These are phyloP conservation scores for Diacarnus erythraeanus DNA, from an alignment of 37 sponge, comb jelly and placozoan species.

Conservation along the genomic window DNA sequence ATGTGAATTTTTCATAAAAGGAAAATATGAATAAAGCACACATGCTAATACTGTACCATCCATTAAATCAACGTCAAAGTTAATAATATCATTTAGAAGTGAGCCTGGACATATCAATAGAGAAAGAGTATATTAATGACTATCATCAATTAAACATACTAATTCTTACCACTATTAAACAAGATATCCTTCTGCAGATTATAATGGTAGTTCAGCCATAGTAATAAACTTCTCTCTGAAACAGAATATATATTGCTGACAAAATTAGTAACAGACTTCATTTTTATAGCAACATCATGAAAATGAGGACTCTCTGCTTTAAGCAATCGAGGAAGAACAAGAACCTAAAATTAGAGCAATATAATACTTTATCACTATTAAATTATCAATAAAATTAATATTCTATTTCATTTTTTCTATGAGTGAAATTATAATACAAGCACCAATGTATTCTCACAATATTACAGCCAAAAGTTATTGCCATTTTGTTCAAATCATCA, in stretches of 20 bases:
- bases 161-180: background rate
- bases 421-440: too few relatives aligned
- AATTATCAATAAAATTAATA: too few relatives aligned
- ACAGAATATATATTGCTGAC: slow-evolving; percentile 67
- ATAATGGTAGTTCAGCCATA: slow-evolving; percentile 85
- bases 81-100: slow-evolving; percentile 21
- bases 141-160: background rate
- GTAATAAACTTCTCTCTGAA: slow-evolving; percentile 62
- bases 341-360: slow-evolving; percentile 37
- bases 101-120: background rate
- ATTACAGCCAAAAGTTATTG: too few relatives aligned
- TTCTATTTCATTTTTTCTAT: too few relatives aligned
- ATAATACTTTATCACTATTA: too few relatives aligned
- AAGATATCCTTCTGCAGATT: slow-evolving; percentile 39
- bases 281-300: background rate
- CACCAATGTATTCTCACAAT: too few relatives aligned
- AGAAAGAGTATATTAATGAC: background rate
- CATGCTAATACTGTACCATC: slow-evolving; percentile 78
- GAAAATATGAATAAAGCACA: slow-evolving; percentile 71
- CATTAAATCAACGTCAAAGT: slow-evolving; percentile 82
- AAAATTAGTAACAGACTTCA: background rate
- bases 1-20: slow-evolving; percentile 59
- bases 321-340: slow-evolving; percentile 42
- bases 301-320: background rate
- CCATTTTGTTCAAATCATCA: too few relatives aligned